These are phyloP conservation scores for Molossus molossus DNA, from an alignment of 2,797 vertebrate species.

Conservation along the genomic window DNA sequence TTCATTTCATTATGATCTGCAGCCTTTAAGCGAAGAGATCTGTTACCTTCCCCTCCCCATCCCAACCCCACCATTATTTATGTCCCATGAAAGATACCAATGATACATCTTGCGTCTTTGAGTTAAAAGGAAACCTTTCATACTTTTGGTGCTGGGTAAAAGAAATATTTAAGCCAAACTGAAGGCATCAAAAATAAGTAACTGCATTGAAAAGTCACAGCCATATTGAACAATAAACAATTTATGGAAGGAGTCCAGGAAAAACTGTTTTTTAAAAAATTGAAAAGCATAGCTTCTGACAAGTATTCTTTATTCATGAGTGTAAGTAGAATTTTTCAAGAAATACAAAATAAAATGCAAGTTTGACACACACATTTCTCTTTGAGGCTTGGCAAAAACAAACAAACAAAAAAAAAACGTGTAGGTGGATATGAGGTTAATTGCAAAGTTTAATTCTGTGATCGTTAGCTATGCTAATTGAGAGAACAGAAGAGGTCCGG, in stretches of 20 bases:
- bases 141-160: conserved; percentile 59
- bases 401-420: not conserved
- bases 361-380: conserved; percentile 61
- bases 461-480: conserved; percentile 66
- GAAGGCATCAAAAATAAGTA: conserved; percentile 82
- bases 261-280: conserved; percentile 84
- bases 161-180: conserved; percentile 79
- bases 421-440: conserved; percentile 64
- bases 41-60: not conserved
- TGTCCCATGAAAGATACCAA: not conserved
- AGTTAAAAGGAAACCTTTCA: conserved; percentile 61
- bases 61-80: not conserved
- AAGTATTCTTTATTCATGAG: conserved; percentile 90
- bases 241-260: conserved; percentile 87
- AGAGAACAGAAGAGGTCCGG: conserved; percentile 59
- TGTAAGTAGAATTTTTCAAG: conserved; percentile 84
- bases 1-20: not conserved
- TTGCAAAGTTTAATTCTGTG: conserved; percentile 63
- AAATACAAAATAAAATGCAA: conserved; percentile 79
- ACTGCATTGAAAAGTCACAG: conserved; percentile 83
- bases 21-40: not conserved
- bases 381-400: conserved; percentile 57
- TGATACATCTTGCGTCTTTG: conserved; percentile 37
- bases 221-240: conserved; percentile 90
- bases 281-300: conserved; percentile 88